Evolutionary conservation across 2,113 vertebrate species (phyloP).

Genomic region (Clarias magur): DNA sequence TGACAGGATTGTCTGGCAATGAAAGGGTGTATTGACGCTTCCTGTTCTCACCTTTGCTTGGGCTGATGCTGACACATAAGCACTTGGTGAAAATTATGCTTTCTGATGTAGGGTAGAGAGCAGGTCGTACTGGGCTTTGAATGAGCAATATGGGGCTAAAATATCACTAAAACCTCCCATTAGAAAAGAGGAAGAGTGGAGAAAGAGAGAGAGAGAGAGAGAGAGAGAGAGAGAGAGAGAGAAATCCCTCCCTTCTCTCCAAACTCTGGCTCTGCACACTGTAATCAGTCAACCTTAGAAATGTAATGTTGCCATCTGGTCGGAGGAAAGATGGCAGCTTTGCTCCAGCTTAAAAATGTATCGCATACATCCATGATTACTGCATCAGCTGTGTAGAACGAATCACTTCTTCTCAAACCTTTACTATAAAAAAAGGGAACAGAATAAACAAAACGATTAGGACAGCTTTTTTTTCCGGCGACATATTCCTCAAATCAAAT

Average conservation of each 20-base stretch:
- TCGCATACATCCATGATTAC: conserved; percentile 72
- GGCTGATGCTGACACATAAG: not conserved
- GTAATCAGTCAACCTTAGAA: conserved; percentile 77
- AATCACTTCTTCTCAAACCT: not conserved
- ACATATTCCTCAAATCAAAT: not conserved
- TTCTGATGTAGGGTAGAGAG: not conserved
- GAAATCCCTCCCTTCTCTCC: not conserved
- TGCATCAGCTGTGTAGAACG: conserved; percentile 66
- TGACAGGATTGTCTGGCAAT: conserved; percentile 67
- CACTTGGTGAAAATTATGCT: conserved; percentile 16
- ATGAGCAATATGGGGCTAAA: conserved; percentile 17
- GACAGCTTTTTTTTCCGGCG: not conserved
- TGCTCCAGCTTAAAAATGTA: conserved; percentile 73
- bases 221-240: conserved; percentile 11
- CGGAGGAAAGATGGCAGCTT: conserved; percentile 67
- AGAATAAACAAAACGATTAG: not conserved
- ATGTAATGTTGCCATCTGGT: conserved; percentile 79
- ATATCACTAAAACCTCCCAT: not conserved
- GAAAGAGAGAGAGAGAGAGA: not conserved
- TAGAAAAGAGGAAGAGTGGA: conserved; percentile 1
- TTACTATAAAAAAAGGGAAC: not conserved
- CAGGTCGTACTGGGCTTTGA: not conserved
- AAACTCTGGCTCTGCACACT: conserved; percentile 59
- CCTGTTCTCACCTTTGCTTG: conserved; percentile 47
- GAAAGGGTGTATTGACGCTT: conserved; percentile 60